A percentile compares a stretch with the other conserved stretches of the same genome.
These are phyloP conservation scores for Drosophila kohkoa DNA, from an alignment of 1,140 invertebrate species.

Conservation along the genomic window DNA sequence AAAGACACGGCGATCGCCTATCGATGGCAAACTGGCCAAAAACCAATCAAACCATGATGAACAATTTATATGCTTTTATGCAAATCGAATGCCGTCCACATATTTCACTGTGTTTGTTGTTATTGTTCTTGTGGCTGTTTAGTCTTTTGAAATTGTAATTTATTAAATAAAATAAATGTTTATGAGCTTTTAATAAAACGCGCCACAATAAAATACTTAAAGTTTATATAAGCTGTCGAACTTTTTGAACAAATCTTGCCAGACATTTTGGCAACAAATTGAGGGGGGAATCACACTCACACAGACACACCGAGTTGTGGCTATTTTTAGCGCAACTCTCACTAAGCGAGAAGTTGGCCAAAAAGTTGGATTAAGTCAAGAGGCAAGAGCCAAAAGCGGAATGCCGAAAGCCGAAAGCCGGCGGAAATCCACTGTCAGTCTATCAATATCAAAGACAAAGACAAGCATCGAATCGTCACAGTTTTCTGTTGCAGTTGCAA, in stretches of 20 bases:
- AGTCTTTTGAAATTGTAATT: constrained; percentile 75
- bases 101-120: constrained; percentile 20
- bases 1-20: constrained; percentile 13
- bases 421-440: constrained; percentile 78
- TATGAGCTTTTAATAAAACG: constrained; percentile 83
- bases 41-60: constrained; percentile 70
- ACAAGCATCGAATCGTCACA: constrained; percentile 48
- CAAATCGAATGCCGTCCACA: constrained; percentile 47
- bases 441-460: constrained; percentile 70
- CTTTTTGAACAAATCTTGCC: constrained; percentile 24
- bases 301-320: not conserved
- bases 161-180: constrained; percentile 83
- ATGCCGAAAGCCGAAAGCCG: constrained; percentile 50
- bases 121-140: constrained; percentile 20
- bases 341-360: constrained; percentile 42
- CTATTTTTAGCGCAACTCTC: constrained; percentile 44
- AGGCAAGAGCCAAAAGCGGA: constrained; percentile 1
- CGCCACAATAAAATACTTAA: constrained; percentile 78
- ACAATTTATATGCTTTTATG: constrained; percentile 82
- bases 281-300: constrained; percentile 30
- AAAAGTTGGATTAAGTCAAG: constrained; percentile 19
- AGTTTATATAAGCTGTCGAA: constrained; percentile 74
- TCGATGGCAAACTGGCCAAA: constrained; percentile 39
- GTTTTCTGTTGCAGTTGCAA: not conserved
- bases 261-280: constrained; percentile 76